These are phyloP conservation scores for Anas bahamensis DNA, from an alignment of 2,797 vertebrate genomes.

Conservation along the genomic window DNA sequence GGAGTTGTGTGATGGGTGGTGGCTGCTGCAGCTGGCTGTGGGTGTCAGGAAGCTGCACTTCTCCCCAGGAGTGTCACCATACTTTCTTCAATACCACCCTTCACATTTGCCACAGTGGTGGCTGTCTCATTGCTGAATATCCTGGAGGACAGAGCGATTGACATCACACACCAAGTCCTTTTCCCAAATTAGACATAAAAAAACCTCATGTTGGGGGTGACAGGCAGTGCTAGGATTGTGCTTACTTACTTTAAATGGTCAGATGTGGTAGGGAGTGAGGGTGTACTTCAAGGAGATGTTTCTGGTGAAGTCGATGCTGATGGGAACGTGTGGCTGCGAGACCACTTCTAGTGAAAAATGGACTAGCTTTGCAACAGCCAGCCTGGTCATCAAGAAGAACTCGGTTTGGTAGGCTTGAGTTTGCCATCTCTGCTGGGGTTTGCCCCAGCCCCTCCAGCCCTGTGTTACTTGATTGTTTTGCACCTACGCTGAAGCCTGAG, in stretches of 20 bases:
- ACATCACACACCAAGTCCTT: not conserved
- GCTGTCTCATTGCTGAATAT: not conserved
- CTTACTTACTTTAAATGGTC: not conserved
- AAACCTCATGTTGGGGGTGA: not conserved
- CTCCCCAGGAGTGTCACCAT: not conserved
- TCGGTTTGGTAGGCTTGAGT: too few relatives aligned
- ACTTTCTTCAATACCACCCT: not conserved
- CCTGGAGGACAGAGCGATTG: not conserved
- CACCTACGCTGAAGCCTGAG: not conserved
- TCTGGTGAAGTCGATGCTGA: not conserved
- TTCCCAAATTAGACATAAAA: not conserved
- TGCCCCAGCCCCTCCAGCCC: not conserved
- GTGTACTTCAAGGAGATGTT: not conserved
- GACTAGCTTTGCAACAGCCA: not conserved
- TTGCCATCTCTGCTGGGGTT: not conserved
- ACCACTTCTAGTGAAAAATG: not conserved
- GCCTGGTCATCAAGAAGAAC: not conserved
- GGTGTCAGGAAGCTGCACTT: not conserved
- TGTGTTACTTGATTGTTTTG: not conserved
- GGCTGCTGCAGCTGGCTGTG: not conserved
- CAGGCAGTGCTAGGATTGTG: not conserved
- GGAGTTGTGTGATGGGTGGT: not conserved
- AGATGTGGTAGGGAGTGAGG: not conserved
- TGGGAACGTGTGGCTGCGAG: not conserved
- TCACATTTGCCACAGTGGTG: not conserved